phyloP scores from a whole-genome alignment of 2,888 invertebrate species.

The Seira musarum region DNA sequence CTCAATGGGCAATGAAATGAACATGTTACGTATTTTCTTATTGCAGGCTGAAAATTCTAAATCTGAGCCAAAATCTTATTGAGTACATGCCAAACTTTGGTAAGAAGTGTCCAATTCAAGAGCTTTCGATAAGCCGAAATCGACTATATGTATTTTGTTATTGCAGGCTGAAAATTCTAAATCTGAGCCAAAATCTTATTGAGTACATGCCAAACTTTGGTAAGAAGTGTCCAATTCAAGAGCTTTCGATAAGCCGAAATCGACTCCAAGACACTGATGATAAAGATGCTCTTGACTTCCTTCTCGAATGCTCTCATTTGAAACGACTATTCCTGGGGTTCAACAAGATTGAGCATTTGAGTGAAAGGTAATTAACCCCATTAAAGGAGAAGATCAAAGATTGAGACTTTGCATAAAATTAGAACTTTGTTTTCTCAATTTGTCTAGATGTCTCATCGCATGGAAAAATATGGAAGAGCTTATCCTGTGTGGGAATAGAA shows the following conservation, averaged over 20 bases:
- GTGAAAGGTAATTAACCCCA: conserved; percentile 64
- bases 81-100: conserved; percentile 68
- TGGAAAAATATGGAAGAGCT: conserved; percentile 88
- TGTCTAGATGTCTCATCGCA: conserved; percentile 79
- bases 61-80: conserved; percentile 82
- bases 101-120: conserved; percentile 67
- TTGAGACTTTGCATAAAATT: too few relatives aligned
- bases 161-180: conserved; percentile 79
- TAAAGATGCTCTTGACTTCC: conserved; percentile 68
- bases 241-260: conserved; percentile 67
- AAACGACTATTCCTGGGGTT: conserved; percentile 67
- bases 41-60: conserved; percentile 79
- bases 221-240: conserved; percentile 67
- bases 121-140: conserved; percentile 67
- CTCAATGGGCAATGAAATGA: too few relatives aligned
- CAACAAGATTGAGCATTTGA: conserved; percentile 68
- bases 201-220: conserved; percentile 68
- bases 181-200: conserved; percentile 82
- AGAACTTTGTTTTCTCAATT: too few relatives aligned
- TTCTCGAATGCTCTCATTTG: conserved; percentile 64
- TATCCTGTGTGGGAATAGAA: conserved; percentile 85
- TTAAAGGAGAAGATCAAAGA: too few relatives aligned
- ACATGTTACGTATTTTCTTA: too few relatives aligned
- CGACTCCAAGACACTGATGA: conserved; percentile 68
- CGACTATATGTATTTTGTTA: too few relatives aligned